Evolutionary conservation across 2,113 vertebrate species (phyloP), one percentile per base, ranked within the genome.

Genomic region (Aythya baeri): DNA sequence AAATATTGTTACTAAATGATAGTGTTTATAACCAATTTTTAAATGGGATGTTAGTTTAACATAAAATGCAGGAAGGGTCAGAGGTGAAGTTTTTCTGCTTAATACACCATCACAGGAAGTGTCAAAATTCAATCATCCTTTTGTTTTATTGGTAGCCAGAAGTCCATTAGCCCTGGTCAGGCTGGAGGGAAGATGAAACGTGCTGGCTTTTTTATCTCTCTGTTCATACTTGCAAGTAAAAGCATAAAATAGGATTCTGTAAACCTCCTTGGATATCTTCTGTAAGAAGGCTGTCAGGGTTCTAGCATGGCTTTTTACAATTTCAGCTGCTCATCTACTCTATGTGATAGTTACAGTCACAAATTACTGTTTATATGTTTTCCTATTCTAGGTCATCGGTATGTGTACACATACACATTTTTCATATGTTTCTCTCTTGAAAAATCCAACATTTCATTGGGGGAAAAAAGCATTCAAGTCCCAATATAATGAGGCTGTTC

Each of bases 121-220:
- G 25, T 90, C 66, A 91, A 92, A 88, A 88, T 92, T 66, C 63
- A 77, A 79, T 91, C 72, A 72, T 27, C 70, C 32, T 89, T 74
- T 90, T 95, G 84, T 96, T 97, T 93, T 82, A 94, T 94, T 92
- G 78, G 89, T 92, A 77, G 43, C 27, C 43, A 63, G 52, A 70
- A 95, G 81, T 81, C 36, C 72, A 83, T 91, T 86, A 86, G 49
- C 88, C 50, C 77, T 89, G 31, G 22, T 85, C 31, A 86, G 58
- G 87, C 70, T 91, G 83, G 57, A 90, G 43, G 52, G 66, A 59
- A 71, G 89, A 96, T 52, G 58, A 94, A 95, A 96, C 68, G 59
- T 61, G 29, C n/a, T 46, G 92, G 41, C 70, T 94, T 93, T 97
- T 97, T 88, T 86, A 89, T 94, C 83, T 91, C 73, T 82, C 7